Evolutionary conservation across 2,797 vertebrate species (phyloP).

Genomic region (Chelon auratus): DNA sequence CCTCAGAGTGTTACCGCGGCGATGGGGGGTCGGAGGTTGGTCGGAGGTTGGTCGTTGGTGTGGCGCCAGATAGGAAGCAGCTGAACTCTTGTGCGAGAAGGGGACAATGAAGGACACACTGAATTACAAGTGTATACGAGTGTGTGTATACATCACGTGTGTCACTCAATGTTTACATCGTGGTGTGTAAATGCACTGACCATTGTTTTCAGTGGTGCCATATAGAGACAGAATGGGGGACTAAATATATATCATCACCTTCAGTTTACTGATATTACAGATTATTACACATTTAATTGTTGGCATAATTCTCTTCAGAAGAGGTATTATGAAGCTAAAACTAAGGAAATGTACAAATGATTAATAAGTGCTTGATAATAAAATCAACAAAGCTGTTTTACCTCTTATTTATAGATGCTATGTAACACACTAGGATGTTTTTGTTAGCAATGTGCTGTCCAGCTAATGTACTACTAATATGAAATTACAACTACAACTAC

Average conservation of each 20-base stretch:
- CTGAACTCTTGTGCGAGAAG: conserved; percentile 87
- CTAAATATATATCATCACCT: background rate
- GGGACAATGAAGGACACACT: conserved; percentile 70
- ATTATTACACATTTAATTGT: background rate
- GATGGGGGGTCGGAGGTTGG: conserved; percentile 34
- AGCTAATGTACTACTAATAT: too few relatives aligned
- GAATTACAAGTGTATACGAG: conserved; percentile 19
- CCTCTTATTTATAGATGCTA: too few relatives aligned
- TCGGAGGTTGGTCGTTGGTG: conserved; percentile 72
- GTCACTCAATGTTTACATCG: conserved; percentile 17
- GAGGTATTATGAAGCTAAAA: too few relatives aligned
- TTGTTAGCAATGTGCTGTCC: too few relatives aligned
- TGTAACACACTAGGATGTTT: too few relatives aligned
- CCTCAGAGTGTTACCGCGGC: conserved; percentile 16
- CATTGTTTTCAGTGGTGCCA: conserved; percentile 61
- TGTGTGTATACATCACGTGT: conserved; percentile 25
- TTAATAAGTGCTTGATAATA: too few relatives aligned
- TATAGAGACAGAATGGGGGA: conserved; percentile 13
- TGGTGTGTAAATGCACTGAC: conserved; percentile 16
- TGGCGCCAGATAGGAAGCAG: conserved; percentile 85
- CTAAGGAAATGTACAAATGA: too few relatives aligned
- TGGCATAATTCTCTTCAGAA: background rate
- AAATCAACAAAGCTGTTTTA: too few relatives aligned
- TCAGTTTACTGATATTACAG: background rate
- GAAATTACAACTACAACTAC: too few relatives aligned